Evolutionary conservation across 1,140 invertebrate species (phyloP).

Genomic region (Mizuhopecten yessoensis): DNA sequence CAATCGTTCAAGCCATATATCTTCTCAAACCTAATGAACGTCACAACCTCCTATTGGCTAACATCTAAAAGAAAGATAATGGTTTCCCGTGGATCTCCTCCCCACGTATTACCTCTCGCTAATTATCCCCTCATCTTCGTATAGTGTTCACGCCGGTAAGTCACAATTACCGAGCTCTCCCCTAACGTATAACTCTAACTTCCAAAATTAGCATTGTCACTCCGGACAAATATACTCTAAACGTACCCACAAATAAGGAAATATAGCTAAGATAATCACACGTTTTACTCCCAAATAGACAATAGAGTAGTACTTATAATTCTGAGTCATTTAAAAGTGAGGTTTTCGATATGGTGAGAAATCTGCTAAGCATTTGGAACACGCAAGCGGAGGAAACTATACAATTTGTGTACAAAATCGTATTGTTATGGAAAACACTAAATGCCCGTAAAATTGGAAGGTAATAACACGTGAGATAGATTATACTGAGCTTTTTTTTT

Average conservation of each 20-base stretch:
- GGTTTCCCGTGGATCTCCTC: neutral
- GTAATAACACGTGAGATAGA: neutral
- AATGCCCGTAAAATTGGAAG: neutral
- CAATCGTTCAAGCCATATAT: constrained; percentile 3
- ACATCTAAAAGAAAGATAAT: constrained; percentile 39
- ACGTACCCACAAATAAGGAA: neutral
- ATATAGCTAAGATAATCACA: neutral
- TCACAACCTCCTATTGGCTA: neutral
- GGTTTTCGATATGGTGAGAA: constrained; percentile 12
- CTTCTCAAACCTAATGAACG: constrained; percentile 10
- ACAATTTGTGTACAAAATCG: neutral
- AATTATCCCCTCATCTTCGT: constrained; percentile 5
- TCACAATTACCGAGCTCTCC: constrained; percentile 9
- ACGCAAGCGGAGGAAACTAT: neutral
- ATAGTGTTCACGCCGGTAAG: neutral
- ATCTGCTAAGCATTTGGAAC: constrained; percentile 25
- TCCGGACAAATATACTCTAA: neutral
- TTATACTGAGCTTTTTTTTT: neutral
- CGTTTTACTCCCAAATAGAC: constrained; percentile 28
- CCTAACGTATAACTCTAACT: constrained; percentile 13
- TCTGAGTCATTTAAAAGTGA: constrained; percentile 17
- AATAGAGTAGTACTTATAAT: neutral
- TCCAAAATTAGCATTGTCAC: constrained; percentile 38
- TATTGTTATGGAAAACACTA: constrained; percentile 36
- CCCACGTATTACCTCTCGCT: constrained; percentile 30